phyloP scores from a whole-genome alignment of 2,888 invertebrate genomes.

The Synanthedon andrenaeformis region DNA sequence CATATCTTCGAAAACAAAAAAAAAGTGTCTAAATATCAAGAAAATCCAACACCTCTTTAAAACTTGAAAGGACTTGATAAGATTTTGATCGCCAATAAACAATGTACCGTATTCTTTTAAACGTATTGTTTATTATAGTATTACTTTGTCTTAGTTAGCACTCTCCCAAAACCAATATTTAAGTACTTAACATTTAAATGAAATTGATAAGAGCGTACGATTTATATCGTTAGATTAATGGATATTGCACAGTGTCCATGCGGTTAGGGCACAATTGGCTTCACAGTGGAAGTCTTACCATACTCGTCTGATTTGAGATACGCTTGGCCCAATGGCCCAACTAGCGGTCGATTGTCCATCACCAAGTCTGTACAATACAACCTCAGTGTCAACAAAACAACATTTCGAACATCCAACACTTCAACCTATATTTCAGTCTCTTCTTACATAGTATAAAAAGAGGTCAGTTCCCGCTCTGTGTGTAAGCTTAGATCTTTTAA shows the following conservation, averaged over 20 bases:
- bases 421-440: slow-evolving; percentile 3
- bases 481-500: background rate
- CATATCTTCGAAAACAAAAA: too few species aligned
- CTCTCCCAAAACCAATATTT: too few species aligned
- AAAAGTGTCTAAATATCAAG: too few species aligned
- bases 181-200: too few species aligned
- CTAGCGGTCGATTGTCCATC: slow-evolving; percentile 81
- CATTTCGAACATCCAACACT: slow-evolving; percentile 1
- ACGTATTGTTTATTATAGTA: too few species aligned
- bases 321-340: slow-evolving; percentile 83
- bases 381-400: slow-evolving; percentile 25
- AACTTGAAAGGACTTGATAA: too few species aligned
- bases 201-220: background rate
- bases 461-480: too few species aligned
- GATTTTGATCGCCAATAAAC: too few species aligned
- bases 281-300: slow-evolving; percentile 73
- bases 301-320: slow-evolving; percentile 87
- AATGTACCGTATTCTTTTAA: too few species aligned
- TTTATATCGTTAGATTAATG: slow-evolving; percentile 11
- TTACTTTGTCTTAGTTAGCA: too few species aligned
- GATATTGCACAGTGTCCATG: slow-evolving; percentile 53
- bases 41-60: too few species aligned
- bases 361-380: slow-evolving; percentile 71
- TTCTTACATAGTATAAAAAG: background rate
- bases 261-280: slow-evolving; percentile 47